phyloP scores from a whole-genome alignment of 2,113 vertebrate species.

The Eublepharis macularius region DNA sequence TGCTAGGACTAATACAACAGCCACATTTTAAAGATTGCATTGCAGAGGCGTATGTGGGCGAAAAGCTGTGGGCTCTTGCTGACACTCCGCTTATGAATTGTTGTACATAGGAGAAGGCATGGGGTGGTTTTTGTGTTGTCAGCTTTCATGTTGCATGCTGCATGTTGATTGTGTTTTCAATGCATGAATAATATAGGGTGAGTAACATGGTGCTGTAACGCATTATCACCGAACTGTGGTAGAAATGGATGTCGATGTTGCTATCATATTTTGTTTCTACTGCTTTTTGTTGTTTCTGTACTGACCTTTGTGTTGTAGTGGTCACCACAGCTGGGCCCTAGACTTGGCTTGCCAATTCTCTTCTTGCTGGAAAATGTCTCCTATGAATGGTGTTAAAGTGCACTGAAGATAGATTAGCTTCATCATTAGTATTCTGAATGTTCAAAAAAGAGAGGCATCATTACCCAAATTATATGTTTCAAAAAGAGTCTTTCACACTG shows the following conservation, averaged over 20 bases:
- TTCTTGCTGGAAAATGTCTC: conserved; percentile 66
- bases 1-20: no score
- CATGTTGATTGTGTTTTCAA: neutral
- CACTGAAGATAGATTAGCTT: conserved; percentile 68
- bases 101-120: neutral
- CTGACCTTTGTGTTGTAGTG: neutral
- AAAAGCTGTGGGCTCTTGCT: no score
- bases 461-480: conserved; percentile 72
- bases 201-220: no score
- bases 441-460: conserved; percentile 68
- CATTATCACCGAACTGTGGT: neutral
- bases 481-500: conserved; percentile 67
- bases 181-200: neutral
- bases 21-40: no score
- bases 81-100: neutral
- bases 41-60: no score
- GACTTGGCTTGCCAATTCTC: conserved; percentile 1
- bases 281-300: neutral
- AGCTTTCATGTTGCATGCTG: no score
- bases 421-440: conserved; percentile 74
- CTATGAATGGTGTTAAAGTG: conserved; percentile 54
- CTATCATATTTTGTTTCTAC: neutral
- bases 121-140: neutral
- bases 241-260: neutral
- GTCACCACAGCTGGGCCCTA: neutral